A percentile compares a stretch with the other conserved stretches of the same genome.
Conservation (phyloP, 2,888 invertebrate species). For the Unio pictorum region DNA sequence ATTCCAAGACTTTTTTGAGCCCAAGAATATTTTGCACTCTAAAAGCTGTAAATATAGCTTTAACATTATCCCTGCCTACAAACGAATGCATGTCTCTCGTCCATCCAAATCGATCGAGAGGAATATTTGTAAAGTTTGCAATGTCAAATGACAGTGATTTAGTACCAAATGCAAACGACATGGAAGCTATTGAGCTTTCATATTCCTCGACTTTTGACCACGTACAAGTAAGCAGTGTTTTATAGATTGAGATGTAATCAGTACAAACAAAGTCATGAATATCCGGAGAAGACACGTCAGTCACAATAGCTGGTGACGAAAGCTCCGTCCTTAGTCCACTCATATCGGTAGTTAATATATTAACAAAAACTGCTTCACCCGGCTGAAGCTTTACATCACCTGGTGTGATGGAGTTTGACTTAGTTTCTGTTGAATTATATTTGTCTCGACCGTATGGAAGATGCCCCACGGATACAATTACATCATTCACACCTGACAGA, state of each 20-base stretch:
- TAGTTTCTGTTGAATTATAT: constrained; percentile 1
- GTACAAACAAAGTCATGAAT: constrained; percentile 33
- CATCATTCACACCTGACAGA: constrained; percentile 6
- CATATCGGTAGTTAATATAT: constrained; percentile 28
- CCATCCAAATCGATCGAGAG: constrained; percentile 4
- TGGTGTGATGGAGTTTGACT: constrained; percentile 8
- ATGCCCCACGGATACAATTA: constrained; percentile 17
- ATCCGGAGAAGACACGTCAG: constrained; percentile 34
- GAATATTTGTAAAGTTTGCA: constrained; percentile 10
- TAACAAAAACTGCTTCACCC: constrained; percentile 36
- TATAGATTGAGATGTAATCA: constrained; percentile 21
- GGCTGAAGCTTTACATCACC: constrained; percentile 17
- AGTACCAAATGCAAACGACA: constrained; percentile 30
- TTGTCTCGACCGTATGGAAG: constrained; percentile 14
- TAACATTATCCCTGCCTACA: not conserved
- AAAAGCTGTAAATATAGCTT: constrained; percentile 21
- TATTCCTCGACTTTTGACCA: constrained; percentile 35
- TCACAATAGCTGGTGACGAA: constrained; percentile 31
- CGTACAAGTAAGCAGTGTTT: constrained; percentile 29
- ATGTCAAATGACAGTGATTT: constrained; percentile 16
- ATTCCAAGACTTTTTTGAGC: constrained; percentile 16
- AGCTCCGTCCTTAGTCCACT: constrained; percentile 31
- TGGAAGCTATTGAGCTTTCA: constrained; percentile 37
- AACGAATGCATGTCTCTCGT: not conserved
- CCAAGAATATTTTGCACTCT: constrained; percentile 27